These are phyloP conservation scores for Climacteris rufus DNA, from an alignment of 2,113 vertebrate genomes.

Conservation along the genomic window DNA sequence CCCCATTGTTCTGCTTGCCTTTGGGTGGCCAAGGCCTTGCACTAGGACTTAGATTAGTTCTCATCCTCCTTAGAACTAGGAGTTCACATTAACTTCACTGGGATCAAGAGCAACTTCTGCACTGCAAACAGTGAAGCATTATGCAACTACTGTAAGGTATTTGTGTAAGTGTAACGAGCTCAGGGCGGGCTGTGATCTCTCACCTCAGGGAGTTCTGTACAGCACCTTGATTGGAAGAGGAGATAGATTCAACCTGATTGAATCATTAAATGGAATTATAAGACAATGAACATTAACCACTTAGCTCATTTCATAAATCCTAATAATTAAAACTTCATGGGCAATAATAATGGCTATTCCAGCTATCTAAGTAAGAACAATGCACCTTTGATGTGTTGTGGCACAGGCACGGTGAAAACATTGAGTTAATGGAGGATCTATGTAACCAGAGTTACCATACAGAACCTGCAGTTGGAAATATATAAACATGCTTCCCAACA, in stretches of 20 bases:
- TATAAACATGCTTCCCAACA: slow-evolving; percentile 45
- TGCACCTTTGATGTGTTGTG: slow-evolving; percentile 26
- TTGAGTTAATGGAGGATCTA: slow-evolving; percentile 61
- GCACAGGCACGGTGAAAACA: slow-evolving; percentile 35
- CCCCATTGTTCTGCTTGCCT: background rate
- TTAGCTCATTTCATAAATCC: slow-evolving; percentile 35
- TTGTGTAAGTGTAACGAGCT: background rate
- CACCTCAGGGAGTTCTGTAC: background rate
- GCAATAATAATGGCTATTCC: slow-evolving; percentile 44
- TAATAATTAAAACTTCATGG: slow-evolving; percentile 64
- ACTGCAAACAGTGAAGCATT: background rate
- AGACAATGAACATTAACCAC: slow-evolving; percentile 41
- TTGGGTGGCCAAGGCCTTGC: background rate
- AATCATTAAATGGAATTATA: slow-evolving; percentile 34
- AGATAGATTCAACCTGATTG: slow-evolving; percentile 30
- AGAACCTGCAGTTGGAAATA: slow-evolving; percentile 54
- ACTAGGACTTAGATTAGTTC: background rate
- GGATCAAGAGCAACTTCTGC: background rate
- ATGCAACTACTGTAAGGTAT: background rate
- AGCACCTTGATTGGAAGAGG: slow-evolving; percentile 4
- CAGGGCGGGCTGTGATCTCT: background rate
- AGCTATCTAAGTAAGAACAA: slow-evolving; percentile 17
- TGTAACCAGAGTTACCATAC: slow-evolving; percentile 40
- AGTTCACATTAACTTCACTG: background rate
- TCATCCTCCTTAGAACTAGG: background rate